phyloP scores from a whole-genome alignment of 1,140 invertebrate species.

The Bombus terrestris region DNA sequence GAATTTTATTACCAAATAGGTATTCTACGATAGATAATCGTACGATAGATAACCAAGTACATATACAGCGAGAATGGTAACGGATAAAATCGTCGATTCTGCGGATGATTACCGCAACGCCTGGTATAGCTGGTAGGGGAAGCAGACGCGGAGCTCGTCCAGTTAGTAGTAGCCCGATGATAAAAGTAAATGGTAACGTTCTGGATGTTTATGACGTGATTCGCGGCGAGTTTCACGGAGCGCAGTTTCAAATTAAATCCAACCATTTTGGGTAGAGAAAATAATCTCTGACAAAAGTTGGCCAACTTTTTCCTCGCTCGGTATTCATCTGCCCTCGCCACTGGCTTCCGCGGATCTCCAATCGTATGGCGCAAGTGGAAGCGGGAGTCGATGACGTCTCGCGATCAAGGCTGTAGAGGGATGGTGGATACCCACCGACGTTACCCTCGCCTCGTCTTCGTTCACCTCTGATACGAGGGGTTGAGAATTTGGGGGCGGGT shows the following conservation, averaged over 20 bases:
- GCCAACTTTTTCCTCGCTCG: conserved; percentile 70
- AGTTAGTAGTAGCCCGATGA: conserved; percentile 11
- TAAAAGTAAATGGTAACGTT: conserved; percentile 72
- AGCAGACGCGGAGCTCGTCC: background rate
- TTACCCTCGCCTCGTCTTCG: conserved; percentile 63
- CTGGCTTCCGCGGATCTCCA: conserved; percentile 33
- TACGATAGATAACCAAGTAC: background rate
- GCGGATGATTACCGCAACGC: background rate
- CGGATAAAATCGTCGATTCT: conserved; percentile 4
- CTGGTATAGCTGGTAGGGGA: background rate
- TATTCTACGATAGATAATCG: too few relatives aligned
- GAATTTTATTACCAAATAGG: too few relatives aligned
- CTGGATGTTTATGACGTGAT: conserved; percentile 81
- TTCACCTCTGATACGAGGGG: conserved; percentile 64
- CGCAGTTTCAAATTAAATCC: conserved; percentile 80
- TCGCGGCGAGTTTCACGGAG: conserved; percentile 77
- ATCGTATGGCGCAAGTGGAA: conserved; percentile 43
- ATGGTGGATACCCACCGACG: conserved; percentile 54
- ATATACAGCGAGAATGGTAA: background rate
- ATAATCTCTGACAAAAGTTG: conserved; percentile 80
- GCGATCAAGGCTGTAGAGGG: conserved; percentile 39
- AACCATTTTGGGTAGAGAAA: conserved; percentile 79
- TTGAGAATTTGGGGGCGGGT: conserved; percentile 73
- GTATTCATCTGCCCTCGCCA: background rate
- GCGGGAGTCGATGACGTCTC: conserved; percentile 50